Evolutionary conservation across 2,113 vertebrate species (phyloP), one percentile per base, ranked within the genome.

Genomic region (Saguinus midas): DNA sequence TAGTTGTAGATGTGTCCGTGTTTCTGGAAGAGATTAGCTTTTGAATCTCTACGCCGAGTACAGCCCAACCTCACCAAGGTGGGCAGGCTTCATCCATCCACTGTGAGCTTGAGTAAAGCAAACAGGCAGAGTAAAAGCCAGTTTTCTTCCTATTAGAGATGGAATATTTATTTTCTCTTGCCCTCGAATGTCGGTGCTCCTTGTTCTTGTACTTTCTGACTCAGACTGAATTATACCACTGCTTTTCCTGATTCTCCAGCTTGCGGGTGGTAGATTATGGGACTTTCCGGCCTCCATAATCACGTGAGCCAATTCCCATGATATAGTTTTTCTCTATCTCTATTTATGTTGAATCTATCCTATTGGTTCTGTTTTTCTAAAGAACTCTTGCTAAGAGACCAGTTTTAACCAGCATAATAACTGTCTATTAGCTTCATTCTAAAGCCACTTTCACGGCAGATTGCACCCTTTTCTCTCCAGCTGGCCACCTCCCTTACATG

Each of bases 401-500:
- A 90, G 17, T 20, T 48, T 48, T 87, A 55, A 61, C 55, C 20
- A 73, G 85, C 35, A 81, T 55, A 72, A 57, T 80, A 88, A 64
- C 52, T 64, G 21, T 94, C 66, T 94, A n/a, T 93, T 68, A 72
- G 75, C 35, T 96, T 96, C 70, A 40, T 48, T 80, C 43, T 73
- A 61, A 75, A 80, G 95, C 18, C 79, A 20, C 18, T 78, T 57
- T 66, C 21, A 45, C 95, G 92, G 73, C 84, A 92, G 61, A 87
- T 88, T 70, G 55, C 2, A 35, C 17, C 25, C 21, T 82, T 78
- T 94, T 27, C 50, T 93, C 76, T 76, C 27, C 73, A 94, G 82
- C 72, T 97, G 81, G 87, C 72, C 2, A 35, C 43, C 61, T 90
- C 88, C 55, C 29, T 94, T 89, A 90, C 87, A 84, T 87, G 94